Base-by-base conservation (phyloP, 2,113 vertebrate genomes). In the Athene cunicularia region DNA sequence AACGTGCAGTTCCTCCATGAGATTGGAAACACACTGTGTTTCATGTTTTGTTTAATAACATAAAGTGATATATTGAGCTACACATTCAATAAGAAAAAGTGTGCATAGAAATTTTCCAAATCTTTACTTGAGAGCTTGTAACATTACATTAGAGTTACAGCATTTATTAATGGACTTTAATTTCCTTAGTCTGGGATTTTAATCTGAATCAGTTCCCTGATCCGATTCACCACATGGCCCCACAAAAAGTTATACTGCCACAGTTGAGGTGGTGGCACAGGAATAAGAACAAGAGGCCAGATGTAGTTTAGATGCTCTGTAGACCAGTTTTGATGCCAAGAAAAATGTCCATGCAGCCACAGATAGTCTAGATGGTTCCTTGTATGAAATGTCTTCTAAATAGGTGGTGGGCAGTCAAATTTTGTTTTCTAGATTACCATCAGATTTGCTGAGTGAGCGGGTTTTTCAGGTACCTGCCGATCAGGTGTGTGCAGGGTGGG, bases 151-250 rank as follows among this genome's bases (percentile, higher is more conserved):
- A 55, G 43, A 32, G 47, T 75, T 90, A 75, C 21, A 82, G 30
- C 49, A 62, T 93, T 96, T 96, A 79, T 93, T 91, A 94, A 90
- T 64, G 77, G 87, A 68, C 62, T 96, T 97, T 45, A 74, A 94
- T 97, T 96, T 97, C 95, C 96, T 91, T 96, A 93, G 95, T 81
- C 89, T 85, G 77, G 70, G 60, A 39, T 93, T 93, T 95, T 87
- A 95, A 94, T 94, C 91, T 93, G 76, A 90, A 74, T 81, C 37
- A 8, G 80, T 91, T 91, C 86, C 63, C 47, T 89, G 76, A 75
- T 90, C 33, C 0, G 5, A 72, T 82, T 96, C 43, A 56, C 95
- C 92, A 95, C 56, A 43, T 96, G 94, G 80, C 81, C 77, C 41
- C 35, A 64, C 74, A 93, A 91, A 95, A 95, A 62, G 49, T 90